Evolutionary conservation across 2,113 vertebrate genomes (phyloP), one percentile per base, ranked within the genome.

Genomic region (Aplodontia rufa): DNA sequence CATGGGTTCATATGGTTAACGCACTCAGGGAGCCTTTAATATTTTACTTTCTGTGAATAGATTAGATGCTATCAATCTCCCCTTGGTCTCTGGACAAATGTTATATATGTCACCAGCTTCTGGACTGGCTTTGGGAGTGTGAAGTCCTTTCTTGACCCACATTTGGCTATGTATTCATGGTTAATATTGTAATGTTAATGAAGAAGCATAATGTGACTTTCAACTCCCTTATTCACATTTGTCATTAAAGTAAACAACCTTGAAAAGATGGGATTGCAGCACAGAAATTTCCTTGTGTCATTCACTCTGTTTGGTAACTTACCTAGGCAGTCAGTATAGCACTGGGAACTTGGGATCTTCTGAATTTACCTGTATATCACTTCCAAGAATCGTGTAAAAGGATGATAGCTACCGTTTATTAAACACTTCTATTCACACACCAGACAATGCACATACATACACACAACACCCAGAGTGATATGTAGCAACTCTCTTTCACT

Each of bases 21-120:
- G 75, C 91, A 96, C 66, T n/a, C 64, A 75, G 53, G 40, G 68
- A 87, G 82, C 20, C 68, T 94, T 93, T 91, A 60, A 66, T 47
- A 87, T 93, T 93, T 83, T 26, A 37, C 37, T 87, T 69, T 88
- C n/a, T 84, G 24, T 45, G 55, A 94, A 76, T 51, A 83, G 91
- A 83, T 32, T 40, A 51, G 37, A 75, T 9, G 35, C 40, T 84
- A 28, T 51, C 71, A 51, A 13, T 32, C 60, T 79, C 8, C 17
- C 35, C 35, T 42, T 68, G n/a, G 20, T 47, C 51, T 79, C 58
- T 40, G 26, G 47, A 20, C n/a, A 83, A 83, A 87, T 24, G 35
- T 35, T 37, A 58, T 6, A 30, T 42, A 40, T 14, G 26, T 9
- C 16, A 19, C 16, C 30, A n/a, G 28, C 51, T 68, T 95, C 28